Evolutionary conservation across 2,888 invertebrate genomes (phyloP).

Genomic region (Melinopterus prodromus): DNA sequence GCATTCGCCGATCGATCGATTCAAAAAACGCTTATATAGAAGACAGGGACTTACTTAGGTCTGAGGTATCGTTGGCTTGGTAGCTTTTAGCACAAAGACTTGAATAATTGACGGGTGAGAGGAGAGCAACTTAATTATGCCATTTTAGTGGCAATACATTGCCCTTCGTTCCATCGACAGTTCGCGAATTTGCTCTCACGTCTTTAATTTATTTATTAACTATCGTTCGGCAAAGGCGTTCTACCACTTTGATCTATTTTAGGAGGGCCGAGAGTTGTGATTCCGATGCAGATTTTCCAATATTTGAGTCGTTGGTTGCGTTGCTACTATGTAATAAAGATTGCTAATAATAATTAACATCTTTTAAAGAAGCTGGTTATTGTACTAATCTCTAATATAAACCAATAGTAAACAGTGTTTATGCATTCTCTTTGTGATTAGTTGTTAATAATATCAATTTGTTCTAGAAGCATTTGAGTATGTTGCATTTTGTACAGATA

Average conservation of each 20-base stretch:
- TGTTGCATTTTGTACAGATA: too few species aligned
- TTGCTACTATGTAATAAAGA: too few species aligned
- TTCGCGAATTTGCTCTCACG: constrained; percentile 12
- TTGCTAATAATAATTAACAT: too few species aligned
- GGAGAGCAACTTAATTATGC: constrained; percentile 6
- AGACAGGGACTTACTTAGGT: background rate
- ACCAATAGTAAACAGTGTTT: too few species aligned
- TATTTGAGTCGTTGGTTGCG: background rate
- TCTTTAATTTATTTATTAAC: constrained; percentile 28
- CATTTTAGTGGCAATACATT: background rate
- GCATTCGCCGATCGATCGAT: background rate
- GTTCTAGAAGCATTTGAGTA: too few species aligned
- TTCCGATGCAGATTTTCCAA: background rate
- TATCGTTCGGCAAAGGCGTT: constrained; percentile 22
- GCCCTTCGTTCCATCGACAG: too few species aligned
- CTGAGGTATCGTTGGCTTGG: constrained; percentile 10
- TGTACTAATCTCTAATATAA: too few species aligned
- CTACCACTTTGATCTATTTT: constrained; percentile 31
- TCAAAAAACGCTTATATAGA: background rate
- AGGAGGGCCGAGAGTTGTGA: background rate
- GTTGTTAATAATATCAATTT: too few species aligned
- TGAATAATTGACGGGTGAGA: constrained; percentile 18
- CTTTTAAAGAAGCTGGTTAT: too few species aligned
- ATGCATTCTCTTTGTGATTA: too few species aligned
- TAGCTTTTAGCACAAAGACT: constrained; percentile 4